Base-by-base conservation (phyloP, 2,797 vertebrate genomes). In the Rhadinocentrus ornatus region DNA sequence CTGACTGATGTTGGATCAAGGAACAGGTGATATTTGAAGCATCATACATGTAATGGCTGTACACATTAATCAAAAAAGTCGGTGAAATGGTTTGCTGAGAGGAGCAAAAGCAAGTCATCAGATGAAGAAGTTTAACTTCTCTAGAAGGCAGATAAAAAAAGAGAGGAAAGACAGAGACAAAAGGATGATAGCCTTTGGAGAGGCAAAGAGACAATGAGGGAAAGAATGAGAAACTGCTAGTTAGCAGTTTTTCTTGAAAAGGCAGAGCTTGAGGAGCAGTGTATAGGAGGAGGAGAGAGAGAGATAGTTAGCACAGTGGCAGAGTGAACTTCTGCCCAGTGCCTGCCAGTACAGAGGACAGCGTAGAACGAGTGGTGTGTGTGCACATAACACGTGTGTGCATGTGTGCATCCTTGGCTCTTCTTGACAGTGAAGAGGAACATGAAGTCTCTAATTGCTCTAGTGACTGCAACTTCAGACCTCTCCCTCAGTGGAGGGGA, bases 401-500 rank as follows among this genome's bases (percentile, higher is more conserved):
- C 31, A 31, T n/a, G 35, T 66, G 20, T 80, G 46, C 72, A 31
- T 69, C 41, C 50, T 53, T 72, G 77, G 67, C 62, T 86, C 58
- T 50, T 76, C 81, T 71, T 86, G 90, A 84, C 90, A 91, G 88
- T 83, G 69, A 87, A 81, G 83, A 90, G 74, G 86, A 88, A 83
- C 88, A 88, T 81, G 77, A 87, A 89, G 86, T 86, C 86, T 90
- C 67, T 92, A 92, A 92, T 93, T 92, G 89, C 91, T 90, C 80
- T 76, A 84, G 86, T 83, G 84, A 86, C 85, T 85, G 74, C 83
- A 84, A 73, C 89, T 78, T 85, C 81, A 91, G 86, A 85, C 83
- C 74, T 88, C 73, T 86, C 73, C 68, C 65, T 55, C 67, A 52
- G 75, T 75, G 81, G 71, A 50, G 66, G 53, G 64, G 46, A 74